These are phyloP conservation scores for Thaumetopoea pityocampa DNA, from an alignment of 1,140 invertebrate species.

Conservation along the genomic window DNA sequence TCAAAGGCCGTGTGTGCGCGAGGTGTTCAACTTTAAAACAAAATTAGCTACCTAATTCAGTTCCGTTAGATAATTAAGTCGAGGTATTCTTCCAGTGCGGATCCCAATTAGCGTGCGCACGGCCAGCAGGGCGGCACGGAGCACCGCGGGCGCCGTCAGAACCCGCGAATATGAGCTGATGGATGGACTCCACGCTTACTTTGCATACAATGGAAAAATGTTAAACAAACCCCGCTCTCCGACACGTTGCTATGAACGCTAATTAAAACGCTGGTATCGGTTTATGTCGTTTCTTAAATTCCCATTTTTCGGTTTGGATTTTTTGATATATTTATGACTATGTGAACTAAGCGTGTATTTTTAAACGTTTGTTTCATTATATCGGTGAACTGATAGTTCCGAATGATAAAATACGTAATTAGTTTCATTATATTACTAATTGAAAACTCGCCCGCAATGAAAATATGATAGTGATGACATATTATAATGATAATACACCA, in stretches of 20 bases:
- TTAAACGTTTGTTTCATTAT: conserved; percentile 11
- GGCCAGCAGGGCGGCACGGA: conserved; percentile 31
- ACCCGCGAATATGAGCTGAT: conserved; percentile 59
- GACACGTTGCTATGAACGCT: conserved; percentile 53
- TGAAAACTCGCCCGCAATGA: too few species aligned
- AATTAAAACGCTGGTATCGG: conserved; percentile 55
- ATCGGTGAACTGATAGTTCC: too few species aligned
- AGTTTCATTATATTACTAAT: conserved; percentile 26
- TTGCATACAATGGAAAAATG: conserved; percentile 67
- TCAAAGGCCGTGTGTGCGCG: too few species aligned
- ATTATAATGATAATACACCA: too few species aligned
- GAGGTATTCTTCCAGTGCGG: conserved; percentile 18
- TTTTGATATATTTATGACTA: conserved; percentile 31
- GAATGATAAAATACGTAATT: conserved; percentile 5
- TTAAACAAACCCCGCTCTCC: conserved; percentile 36
- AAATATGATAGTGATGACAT: too few species aligned
- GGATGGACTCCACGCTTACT: conserved; percentile 47
- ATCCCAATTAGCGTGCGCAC: conserved; percentile 42
- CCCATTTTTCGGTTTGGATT: conserved; percentile 34
- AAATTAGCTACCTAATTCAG: conserved; percentile 15
- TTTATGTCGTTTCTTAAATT: conserved; percentile 37
- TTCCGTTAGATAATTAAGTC: conserved; percentile 16
- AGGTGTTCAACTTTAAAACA: too few species aligned
- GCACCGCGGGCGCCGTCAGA: conserved; percentile 25
- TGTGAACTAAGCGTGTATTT: conserved; percentile 25